Conservation (phyloP, 2,797 vertebrate genomes). For the Tangara arthus region DNA sequence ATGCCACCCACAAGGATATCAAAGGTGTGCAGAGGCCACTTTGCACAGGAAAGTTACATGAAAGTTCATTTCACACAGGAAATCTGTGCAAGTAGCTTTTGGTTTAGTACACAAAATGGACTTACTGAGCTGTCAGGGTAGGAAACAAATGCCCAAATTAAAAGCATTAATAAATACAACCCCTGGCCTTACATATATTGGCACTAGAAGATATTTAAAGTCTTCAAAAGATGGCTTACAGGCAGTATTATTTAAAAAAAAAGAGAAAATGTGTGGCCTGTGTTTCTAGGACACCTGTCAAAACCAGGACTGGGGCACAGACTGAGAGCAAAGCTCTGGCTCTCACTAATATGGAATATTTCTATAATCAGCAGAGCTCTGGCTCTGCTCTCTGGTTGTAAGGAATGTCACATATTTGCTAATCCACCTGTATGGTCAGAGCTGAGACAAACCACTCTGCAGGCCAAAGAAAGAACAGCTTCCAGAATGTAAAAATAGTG, state of each 20-base stretch:
- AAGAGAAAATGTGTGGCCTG: not conserved
- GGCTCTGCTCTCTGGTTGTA: not conserved
- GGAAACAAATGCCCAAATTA: not conserved
- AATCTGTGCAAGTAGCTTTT: not conserved
- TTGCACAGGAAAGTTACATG: not conserved
- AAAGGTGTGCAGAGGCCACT: not conserved
- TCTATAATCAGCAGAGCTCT: not conserved
- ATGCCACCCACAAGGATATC: not conserved
- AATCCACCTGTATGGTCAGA: not conserved
- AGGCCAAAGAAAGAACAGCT: not conserved
- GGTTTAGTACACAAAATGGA: not conserved
- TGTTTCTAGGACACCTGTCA: not conserved
- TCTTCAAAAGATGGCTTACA: not conserved
- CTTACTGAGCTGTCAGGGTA: not conserved
- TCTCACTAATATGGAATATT: not conserved
- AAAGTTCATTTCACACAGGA: not conserved
- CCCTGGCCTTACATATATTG: not conserved
- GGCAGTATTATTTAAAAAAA: not conserved
- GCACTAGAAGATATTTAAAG: not conserved
- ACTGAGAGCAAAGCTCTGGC: not conserved
- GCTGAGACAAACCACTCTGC: not conserved
- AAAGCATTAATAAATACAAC: not conserved
- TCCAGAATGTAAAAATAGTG: not conserved
- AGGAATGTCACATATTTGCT: not conserved
- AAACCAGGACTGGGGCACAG: accelerated